Conservation (phyloP, 92 coral and sea anemone genomes). For the Epizoanthus stellaris region DNA sequence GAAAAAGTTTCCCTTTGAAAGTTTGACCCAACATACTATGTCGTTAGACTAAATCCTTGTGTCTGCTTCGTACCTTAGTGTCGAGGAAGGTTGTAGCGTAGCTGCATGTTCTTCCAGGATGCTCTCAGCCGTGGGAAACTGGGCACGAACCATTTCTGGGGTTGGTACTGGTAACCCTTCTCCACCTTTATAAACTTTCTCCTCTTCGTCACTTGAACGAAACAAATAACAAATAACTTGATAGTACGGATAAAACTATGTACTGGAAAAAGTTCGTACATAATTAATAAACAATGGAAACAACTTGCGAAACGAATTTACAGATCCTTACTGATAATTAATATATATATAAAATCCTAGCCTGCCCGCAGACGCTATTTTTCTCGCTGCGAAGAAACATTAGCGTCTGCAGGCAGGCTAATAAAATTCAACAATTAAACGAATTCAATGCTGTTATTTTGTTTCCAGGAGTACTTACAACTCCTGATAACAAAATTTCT, state of each 20-base stretch:
- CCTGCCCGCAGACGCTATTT: too few species aligned
- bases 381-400: too few species aligned
- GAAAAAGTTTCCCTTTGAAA: not conserved
- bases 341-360: too few species aligned
- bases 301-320: not conserved
- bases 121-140: slow-evolving; percentile 91
- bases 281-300: not conserved
- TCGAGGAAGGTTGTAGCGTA: slow-evolving; percentile 65
- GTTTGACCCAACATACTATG: not conserved
- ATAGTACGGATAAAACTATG: too few species aligned
- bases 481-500: too few species aligned
- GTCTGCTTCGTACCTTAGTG: slow-evolving; percentile 57
- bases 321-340: not conserved
- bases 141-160: slow-evolving; percentile 95
- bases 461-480: too few species aligned
- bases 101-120: slow-evolving; percentile 63
- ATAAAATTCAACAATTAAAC: too few species aligned
- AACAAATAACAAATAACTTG: not conserved
- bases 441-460: too few species aligned
- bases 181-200: slow-evolving; percentile 65
- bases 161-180: slow-evolving; percentile 85
- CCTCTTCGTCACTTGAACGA: slow-evolving; percentile 70
- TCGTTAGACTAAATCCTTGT: not conserved
- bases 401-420: too few species aligned
- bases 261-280: not conserved